Conservation (phyloP, 2,113 vertebrate species). For the Odobenus rosmarus region DNA sequence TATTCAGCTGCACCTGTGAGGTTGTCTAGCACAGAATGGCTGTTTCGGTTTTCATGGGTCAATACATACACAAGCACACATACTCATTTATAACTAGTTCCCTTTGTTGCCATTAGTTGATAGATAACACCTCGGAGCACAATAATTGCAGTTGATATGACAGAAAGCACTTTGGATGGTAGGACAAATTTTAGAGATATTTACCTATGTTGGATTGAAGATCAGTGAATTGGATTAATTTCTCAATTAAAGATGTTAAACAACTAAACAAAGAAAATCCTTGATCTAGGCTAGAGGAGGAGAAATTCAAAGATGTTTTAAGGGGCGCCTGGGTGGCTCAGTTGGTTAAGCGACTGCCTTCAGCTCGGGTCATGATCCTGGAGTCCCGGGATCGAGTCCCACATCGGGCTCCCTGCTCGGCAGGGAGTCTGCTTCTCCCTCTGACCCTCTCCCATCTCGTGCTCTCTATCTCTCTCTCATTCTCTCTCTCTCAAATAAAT, state of each 20-base stretch:
- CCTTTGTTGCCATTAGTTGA: background rate
- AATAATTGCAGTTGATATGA: background rate
- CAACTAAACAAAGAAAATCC: background rate
- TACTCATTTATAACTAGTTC: background rate
- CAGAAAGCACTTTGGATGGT: background rate
- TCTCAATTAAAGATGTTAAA: background rate
- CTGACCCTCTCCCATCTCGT: too few species aligned
- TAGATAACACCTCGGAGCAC: background rate
- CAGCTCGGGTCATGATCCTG: too few species aligned
- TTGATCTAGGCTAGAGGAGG: background rate
- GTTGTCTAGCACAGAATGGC: background rate
- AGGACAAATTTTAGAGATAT: background rate
- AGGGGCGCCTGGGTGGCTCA: too few species aligned
- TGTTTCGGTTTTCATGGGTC: background rate
- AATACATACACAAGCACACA: background rate
- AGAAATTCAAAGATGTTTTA: background rate
- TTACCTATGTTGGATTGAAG: background rate
- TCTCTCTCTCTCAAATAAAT: too few species aligned
- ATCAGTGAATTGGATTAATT: background rate
- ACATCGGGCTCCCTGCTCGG: too few species aligned
- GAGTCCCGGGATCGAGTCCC: too few species aligned
- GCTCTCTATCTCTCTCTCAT: too few species aligned
- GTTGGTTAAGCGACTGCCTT: too few species aligned
- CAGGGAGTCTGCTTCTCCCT: too few species aligned
- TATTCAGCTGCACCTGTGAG: background rate